phyloP scores from a whole-genome alignment of 2,797 vertebrate species.

The Etheostoma nigrum region DNA sequence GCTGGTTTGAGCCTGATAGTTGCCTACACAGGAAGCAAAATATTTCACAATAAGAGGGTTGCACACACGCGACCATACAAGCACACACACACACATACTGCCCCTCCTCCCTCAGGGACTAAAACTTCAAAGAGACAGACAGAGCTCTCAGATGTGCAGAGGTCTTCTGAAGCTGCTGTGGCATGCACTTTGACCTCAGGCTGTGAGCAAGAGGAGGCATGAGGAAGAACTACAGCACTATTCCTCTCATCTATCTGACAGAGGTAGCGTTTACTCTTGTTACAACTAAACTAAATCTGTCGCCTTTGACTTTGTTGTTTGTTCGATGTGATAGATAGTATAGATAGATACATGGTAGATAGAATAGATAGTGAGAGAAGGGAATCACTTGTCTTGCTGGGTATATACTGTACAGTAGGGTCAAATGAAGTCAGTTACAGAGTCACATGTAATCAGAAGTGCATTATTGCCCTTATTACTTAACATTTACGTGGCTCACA shows the following conservation, averaged over 20 bases:
- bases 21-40: conserved; percentile 67
- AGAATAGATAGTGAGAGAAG: neutral
- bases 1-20: conserved; percentile 31
- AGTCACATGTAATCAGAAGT: conserved; percentile 32
- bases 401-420: neutral
- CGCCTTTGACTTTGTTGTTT: neutral
- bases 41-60: conserved; percentile 68
- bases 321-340: neutral
- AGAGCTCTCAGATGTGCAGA: conserved; percentile 46
- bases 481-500: conserved; percentile 4
- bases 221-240: conserved; percentile 79
- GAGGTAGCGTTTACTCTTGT: conserved; percentile 73
- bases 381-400: neutral
- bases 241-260: conserved; percentile 81
- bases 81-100: conserved; percentile 7
- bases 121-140: conserved; percentile 55
- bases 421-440: conserved; percentile 2
- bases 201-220: conserved; percentile 74
- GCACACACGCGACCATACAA: neutral
- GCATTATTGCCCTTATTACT: neutral
- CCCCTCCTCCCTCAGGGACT: conserved; percentile 39
- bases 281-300: conserved; percentile 5
- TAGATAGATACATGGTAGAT: no score
- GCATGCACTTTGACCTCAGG: conserved; percentile 67
- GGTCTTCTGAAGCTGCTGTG: conserved; percentile 30